These are phyloP conservation scores for Lutraria lutraria DNA, from an alignment of 2,888 invertebrate genomes.

Conservation along the genomic window DNA sequence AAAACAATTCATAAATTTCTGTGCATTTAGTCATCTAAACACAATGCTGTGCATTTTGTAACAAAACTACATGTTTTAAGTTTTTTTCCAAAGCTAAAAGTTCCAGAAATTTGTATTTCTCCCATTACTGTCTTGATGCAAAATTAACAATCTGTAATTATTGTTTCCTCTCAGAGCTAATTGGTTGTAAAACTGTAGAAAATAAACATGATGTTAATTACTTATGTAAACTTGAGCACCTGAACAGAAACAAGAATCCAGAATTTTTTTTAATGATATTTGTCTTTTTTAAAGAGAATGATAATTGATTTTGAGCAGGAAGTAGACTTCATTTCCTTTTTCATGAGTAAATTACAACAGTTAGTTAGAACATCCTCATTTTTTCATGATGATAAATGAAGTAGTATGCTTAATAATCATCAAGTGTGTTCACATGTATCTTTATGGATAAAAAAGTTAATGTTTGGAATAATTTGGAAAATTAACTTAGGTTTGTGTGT, in stretches of 20 bases:
- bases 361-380: background rate
- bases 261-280: too few species aligned
- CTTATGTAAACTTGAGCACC: background rate
- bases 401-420: background rate
- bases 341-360: background rate
- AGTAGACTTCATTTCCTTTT: background rate
- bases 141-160: background rate
- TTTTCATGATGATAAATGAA: background rate
- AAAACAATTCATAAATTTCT: too few species aligned
- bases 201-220: conserved; percentile 7
- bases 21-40: too few species aligned
- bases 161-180: conserved; percentile 12
- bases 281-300: background rate
- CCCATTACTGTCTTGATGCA: background rate
- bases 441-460: background rate
- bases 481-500: background rate
- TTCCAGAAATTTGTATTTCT: background rate
- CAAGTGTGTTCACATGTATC: background rate
- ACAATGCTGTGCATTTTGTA: too few species aligned
- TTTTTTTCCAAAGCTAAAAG: too few species aligned
- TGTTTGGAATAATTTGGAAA: background rate
- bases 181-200: background rate
- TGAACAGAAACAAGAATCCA: too few species aligned
- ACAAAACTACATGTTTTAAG: too few species aligned
- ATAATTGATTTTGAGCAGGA: background rate